Base-by-base conservation (phyloP, 1,140 invertebrate genomes). In the Probaryconus sp. region DNA sequence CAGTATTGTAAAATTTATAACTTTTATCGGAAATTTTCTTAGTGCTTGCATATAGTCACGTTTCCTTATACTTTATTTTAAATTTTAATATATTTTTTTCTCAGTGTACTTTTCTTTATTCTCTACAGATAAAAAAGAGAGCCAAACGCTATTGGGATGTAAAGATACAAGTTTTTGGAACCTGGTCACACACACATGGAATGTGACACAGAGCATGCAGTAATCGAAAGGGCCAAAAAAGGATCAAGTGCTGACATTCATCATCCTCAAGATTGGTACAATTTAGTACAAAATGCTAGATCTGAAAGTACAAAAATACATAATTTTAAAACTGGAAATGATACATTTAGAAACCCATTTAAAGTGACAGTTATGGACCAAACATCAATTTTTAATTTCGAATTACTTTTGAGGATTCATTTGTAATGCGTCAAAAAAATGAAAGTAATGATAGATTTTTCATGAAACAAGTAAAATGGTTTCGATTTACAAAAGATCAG, bases 111-210 rank as follows among this genome's bases (percentile, higher is more conserved):
- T n/a, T n/a, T n/a, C n/a, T n/a, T n/a, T n/a, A n/a, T n/a, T n/a
- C n/a, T n/a, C n/a, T n/a, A n/a, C n/a, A n/a, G n/a, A n/a, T n/a
- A n/a, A n/a, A n/a, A n/a, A n/a, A n/a, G n/a, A n/a, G n/a, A n/a
- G n/a, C n/a, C n/a, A n/a, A n/a, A n/a, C n/a, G n/a, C n/a, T n/a
- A n/a, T n/a, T n/a, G n/a, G n/a, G n/a, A n/a, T n/a, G n/a, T n/a
- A n/a, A n/a, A n/a, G n/a, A n/a, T n/a, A 86, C 43, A 82, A 84
- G 28, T 85, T 83, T 76, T 11, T 84, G 14, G 74, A 81, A 14
- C 58, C 76, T 43, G 79, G 81, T 7, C 80, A 84, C 43, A 81
- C 71, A 2, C 70, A 78, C 53, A 76, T 84, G 72, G 79, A 82
- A 37, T 79, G 75, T 48, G 78, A 82, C 31, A 40, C 33, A 13